A percentile compares a stretch with the other conserved stretches of the same genome.
Conservation (phyloP, 1,140 invertebrate species). For the Bombus difficillimus region DNA sequence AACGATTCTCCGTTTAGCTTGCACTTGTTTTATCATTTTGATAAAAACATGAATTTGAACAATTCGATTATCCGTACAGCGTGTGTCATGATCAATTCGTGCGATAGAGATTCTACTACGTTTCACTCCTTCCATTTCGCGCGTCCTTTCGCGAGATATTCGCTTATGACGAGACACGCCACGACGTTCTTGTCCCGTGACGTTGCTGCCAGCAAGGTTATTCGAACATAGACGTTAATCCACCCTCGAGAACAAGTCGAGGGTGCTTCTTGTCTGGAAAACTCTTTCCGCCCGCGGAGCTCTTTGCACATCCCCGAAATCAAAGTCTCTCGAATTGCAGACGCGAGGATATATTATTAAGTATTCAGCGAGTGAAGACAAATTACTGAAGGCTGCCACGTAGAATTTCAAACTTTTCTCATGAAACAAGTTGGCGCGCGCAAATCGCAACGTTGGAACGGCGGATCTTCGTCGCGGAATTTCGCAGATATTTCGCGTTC, state of each 20-base stretch:
- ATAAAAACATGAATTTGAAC: no score
- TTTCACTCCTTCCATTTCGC: no score
- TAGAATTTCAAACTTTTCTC: conserved; percentile 51
- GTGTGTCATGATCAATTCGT: no score
- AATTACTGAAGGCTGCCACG: conserved; percentile 43
- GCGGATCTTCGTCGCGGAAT: background rate
- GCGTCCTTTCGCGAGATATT: no score
- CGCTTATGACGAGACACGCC: background rate
- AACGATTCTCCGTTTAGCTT: no score
- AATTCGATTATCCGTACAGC: no score
- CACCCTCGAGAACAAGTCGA: background rate
- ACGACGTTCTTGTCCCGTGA: background rate
- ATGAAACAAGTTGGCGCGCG: conserved; percentile 39
- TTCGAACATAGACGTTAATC: conserved; percentile 24
- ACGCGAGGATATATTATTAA: conserved; percentile 42
- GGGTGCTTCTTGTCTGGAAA: background rate
- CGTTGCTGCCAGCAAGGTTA: background rate
- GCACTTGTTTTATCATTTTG: no score
- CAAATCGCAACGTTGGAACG: background rate
- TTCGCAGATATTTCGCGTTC: conserved; percentile 8
- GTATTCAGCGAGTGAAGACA: conserved; percentile 48
- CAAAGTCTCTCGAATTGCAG: conserved; percentile 44
- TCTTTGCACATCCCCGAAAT: conserved; percentile 31
- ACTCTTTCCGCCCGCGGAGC: conserved; percentile 7
- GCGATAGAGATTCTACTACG: no score